phyloP scores from a whole-genome alignment of 1,140 invertebrate genomes.

The Drosophila kurseongensis region DNA sequence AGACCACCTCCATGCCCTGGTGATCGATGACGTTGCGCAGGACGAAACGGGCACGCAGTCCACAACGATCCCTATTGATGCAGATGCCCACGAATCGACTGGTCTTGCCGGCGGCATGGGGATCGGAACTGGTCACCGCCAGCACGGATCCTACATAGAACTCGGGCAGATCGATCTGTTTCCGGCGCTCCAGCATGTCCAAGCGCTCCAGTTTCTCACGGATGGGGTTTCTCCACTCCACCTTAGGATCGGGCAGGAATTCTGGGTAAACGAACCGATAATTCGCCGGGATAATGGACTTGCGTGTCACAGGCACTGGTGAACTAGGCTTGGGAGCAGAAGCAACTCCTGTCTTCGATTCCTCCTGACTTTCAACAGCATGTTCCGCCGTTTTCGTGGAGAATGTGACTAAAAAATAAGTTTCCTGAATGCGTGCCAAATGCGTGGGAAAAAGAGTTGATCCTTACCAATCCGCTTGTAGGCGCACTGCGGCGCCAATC shows the following conservation, averaged over 20 bases:
- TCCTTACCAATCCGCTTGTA: constrained; percentile 66
- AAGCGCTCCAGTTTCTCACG: constrained; percentile 95
- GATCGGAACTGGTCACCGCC: constrained; percentile 95
- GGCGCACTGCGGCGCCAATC: constrained; percentile 34
- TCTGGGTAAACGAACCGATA: constrained; percentile 95
- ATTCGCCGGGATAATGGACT: constrained; percentile 84
- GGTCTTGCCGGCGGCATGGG: constrained; percentile 92
- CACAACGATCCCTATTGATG: constrained; percentile 92
- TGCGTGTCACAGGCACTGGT: constrained; percentile 24
- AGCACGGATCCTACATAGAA: constrained; percentile 98
- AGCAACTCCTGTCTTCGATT: constrained; percentile 31
- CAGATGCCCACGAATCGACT: constrained; percentile 98
- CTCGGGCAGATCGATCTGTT: constrained; percentile 95
- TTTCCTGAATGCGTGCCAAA: not conserved
- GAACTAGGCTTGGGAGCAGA: not conserved
- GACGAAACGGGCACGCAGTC: constrained; percentile 93
- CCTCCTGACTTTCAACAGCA: constrained; percentile 26
- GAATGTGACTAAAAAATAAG: constrained; percentile 69
- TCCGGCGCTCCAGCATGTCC: constrained; percentile 94
- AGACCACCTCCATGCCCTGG: constrained; percentile 91
- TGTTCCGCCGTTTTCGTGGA: constrained; percentile 74
- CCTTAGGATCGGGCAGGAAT: constrained; percentile 95
- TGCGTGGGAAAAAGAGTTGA: not conserved
- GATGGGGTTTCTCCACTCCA: constrained; percentile 91
- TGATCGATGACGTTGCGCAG: constrained; percentile 97